Evolutionary conservation across 2,888 invertebrate genomes (phyloP).

Genomic region (Nomada hirtipes): DNA sequence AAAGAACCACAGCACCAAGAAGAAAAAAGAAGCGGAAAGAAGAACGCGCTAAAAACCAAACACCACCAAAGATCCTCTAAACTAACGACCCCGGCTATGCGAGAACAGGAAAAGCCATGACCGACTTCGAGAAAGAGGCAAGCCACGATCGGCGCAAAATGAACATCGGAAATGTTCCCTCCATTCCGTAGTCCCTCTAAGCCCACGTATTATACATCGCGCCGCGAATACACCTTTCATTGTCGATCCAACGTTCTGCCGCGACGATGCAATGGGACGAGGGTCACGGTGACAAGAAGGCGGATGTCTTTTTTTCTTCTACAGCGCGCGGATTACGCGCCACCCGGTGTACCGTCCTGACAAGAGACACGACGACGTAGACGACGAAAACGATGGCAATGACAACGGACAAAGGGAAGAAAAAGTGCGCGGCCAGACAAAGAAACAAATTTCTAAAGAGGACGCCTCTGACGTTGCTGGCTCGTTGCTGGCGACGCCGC

Average conservation of each 20-base stretch:
- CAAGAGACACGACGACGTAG: constrained; percentile 22
- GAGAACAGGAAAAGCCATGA: constrained; percentile 34
- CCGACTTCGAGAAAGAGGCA: constrained; percentile 36
- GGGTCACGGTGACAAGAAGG: constrained; percentile 44
- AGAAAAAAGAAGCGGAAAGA: neutral
- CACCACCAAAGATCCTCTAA: neutral
- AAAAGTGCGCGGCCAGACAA: constrained; percentile 71
- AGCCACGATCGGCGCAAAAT: constrained; percentile 52
- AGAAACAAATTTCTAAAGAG: constrained; percentile 81
- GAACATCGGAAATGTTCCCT: constrained; percentile 48
- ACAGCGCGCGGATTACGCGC: constrained; percentile 57
- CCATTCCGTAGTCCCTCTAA: constrained; percentile 57
- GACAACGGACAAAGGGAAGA: constrained; percentile 60
- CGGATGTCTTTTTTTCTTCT: constrained; percentile 31
- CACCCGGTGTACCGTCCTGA: constrained; percentile 14
- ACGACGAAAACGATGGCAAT: constrained; percentile 53
- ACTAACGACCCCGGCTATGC: neutral
- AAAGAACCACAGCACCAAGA: neutral
- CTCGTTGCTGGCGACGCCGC: constrained; percentile 54
- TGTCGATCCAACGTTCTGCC: constrained; percentile 41
- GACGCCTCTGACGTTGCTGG: constrained; percentile 56
- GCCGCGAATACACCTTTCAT: constrained; percentile 44
- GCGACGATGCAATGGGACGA: constrained; percentile 12
- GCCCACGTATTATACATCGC: constrained; percentile 38
- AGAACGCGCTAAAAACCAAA: neutral